These are phyloP conservation scores for Rhinopomastus cyanomelas DNA, from an alignment of 2,113 vertebrate species.

Conservation along the genomic window DNA sequence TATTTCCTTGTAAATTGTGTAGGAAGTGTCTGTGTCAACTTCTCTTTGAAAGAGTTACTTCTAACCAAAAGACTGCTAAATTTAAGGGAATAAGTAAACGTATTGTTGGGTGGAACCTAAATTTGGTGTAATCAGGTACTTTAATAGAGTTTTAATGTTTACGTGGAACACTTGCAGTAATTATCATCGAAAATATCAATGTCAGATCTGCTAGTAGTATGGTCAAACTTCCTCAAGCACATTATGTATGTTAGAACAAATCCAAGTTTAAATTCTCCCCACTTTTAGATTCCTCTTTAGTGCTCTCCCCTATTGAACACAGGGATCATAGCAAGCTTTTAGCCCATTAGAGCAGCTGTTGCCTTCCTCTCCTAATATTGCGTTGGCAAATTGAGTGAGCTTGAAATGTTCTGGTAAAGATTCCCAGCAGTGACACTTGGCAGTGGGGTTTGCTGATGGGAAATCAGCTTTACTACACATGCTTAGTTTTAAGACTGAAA, in stretches of 20 bases:
- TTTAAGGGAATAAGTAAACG: neutral
- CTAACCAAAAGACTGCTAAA: neutral
- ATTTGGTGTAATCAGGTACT: fast-evolving
- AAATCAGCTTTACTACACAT: neutral
- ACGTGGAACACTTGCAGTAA: neutral
- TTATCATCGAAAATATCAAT: neutral
- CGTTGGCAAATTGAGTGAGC: neutral
- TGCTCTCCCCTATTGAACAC: neutral
- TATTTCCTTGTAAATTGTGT: neutral
- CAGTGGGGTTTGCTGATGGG: neutral
- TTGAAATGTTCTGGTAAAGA: neutral
- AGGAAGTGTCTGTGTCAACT: neutral
- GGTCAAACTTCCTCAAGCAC: neutral
- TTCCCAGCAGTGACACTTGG: neutral
- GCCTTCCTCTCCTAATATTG: neutral
- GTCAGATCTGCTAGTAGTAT: no score
- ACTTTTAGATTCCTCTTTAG: neutral
- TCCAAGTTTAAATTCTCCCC: neutral
- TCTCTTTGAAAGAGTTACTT: neutral
- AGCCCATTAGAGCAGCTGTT: neutral
- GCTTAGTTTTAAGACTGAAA: neutral
- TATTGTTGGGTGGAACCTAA: neutral
- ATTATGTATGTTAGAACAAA: neutral
- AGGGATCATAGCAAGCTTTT: fast-evolving
- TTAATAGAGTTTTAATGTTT: neutral